Evolutionary conservation across 2,888 invertebrate species (phyloP).

Genomic region (Sinelater perroti): DNA sequence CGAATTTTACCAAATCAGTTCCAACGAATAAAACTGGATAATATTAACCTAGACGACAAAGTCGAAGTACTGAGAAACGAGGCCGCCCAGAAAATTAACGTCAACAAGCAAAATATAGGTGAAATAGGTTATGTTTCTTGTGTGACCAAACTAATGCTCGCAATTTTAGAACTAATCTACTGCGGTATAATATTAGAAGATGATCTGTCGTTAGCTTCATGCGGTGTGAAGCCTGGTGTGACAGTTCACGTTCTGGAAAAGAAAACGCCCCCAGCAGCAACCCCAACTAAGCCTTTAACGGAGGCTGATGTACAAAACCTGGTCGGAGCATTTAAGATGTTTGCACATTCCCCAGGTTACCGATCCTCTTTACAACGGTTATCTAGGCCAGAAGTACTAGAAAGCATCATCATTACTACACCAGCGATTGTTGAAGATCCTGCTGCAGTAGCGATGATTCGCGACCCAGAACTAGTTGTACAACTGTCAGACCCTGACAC

Average conservation of each 20-base stretch:
- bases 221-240: conserved; percentile 68
- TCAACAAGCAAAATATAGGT: conserved; percentile 69
- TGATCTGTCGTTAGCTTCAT: conserved; percentile 67
- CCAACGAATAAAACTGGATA: conserved; percentile 67
- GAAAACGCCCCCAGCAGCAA: conserved; percentile 56
- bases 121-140: conserved; percentile 33
- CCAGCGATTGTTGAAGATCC: conserved; percentile 77
- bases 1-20: conserved; percentile 63
- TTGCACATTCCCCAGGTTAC: conserved; percentile 69
- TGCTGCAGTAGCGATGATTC: conserved; percentile 76
- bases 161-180: conserved; percentile 70
- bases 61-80: conserved; percentile 67
- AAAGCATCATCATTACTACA: conserved; percentile 75
- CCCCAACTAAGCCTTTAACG: conserved; percentile 62
- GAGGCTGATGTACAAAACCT: conserved; percentile 71
- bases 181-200: conserved; percentile 76
- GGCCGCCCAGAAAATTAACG: conserved; percentile 66
- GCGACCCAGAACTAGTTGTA: conserved; percentile 78
- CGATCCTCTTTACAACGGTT: conserved; percentile 70
- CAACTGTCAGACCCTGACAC: conserved; percentile 75
- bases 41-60: conserved; percentile 69
- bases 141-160: too few relatives aligned
- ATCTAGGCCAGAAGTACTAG: conserved; percentile 64
- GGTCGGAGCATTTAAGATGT: conserved; percentile 69
- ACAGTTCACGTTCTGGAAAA: conserved; percentile 67